Percentiles rank a stretch among this genome's conserved stretches.
phyloP scores from a whole-genome alignment of 2,113 vertebrate genomes.

The Cavia porcellus region DNA sequence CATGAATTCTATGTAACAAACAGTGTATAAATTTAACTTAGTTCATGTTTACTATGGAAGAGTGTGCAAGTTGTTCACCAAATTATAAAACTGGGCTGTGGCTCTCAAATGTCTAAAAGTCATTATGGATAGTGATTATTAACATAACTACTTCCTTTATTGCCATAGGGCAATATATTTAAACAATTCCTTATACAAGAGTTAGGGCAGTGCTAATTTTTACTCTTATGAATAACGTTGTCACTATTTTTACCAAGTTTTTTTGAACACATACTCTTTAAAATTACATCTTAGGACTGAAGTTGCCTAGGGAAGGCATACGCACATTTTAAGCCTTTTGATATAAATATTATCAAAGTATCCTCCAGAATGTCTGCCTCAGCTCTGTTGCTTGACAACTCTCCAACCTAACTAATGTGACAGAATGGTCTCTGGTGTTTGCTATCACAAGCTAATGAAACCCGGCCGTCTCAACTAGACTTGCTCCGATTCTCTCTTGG shows the following conservation, averaged over 20 bases:
- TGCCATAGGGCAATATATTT: background rate
- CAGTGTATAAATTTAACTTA: background rate
- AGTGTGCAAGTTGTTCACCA: background rate
- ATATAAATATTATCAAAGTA: background rate
- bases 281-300: background rate
- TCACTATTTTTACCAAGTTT: background rate
- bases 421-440: background rate
- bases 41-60: background rate
- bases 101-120: background rate
- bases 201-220: background rate
- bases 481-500: background rate
- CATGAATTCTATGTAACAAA: background rate
- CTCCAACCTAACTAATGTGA: background rate
- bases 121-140: background rate
- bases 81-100: background rate
- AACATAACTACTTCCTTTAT: slow-evolving; percentile 16
- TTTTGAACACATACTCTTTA: background rate
- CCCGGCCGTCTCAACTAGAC: background rate
- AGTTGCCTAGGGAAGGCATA: background rate
- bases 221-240: background rate
- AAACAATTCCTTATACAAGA: background rate
- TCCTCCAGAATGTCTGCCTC: background rate
- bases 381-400: background rate
- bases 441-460: background rate
- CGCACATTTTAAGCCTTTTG: background rate